Base-by-base conservation (phyloP, 2,888 invertebrate species). In the Hesperia comma region DNA sequence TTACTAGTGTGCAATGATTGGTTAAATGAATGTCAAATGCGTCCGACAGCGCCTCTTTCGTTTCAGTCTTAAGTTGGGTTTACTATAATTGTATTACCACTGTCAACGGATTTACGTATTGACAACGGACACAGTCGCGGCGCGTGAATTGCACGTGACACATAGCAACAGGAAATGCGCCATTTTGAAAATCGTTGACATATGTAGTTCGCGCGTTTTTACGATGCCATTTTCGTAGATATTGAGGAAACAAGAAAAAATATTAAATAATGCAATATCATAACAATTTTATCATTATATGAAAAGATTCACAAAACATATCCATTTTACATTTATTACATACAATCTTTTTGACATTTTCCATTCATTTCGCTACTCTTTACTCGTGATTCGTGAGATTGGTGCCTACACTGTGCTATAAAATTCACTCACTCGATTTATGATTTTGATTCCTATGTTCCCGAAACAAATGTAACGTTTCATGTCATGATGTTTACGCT, bases 101-200 rank as follows among this genome's bases (percentile, higher is more conserved):
- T 61, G 61, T 61, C 61, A 61, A 61, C 26, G 40, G 41, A 61
- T 26, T 26, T 51, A 46, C 8, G 54, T 55, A 55, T 55, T 55
- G 62, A 55, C 62, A 63, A 46, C n/a, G 43, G 33, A 21, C 8
- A 57, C 57, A 57, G 32, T 12, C 55, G 21, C 21, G 21, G 26
- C 55, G 62, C 32, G 55, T 63, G 62, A 63, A 63, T 55, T 17
- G 62, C 46, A 26, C 62, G 54, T 62, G 62, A 62, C 62, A 46
- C 55, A 63, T 55, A 32, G 55, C 62, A 41, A 55, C 43, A 32
- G 62, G 62, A 63, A 55, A 32, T 55, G 14, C 46, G 55, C 55
- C 56, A 63, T 63, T 63, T 63, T 56, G 63, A 63, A 63, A 63
- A 63, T 55, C 63, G 63, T 63, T 63, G 63, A 56, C 63, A 63